Evolutionary conservation across 2,797 vertebrate species (phyloP), one percentile per base, ranked within the genome.

Genomic region (Melanotaenia nigrans): DNA sequence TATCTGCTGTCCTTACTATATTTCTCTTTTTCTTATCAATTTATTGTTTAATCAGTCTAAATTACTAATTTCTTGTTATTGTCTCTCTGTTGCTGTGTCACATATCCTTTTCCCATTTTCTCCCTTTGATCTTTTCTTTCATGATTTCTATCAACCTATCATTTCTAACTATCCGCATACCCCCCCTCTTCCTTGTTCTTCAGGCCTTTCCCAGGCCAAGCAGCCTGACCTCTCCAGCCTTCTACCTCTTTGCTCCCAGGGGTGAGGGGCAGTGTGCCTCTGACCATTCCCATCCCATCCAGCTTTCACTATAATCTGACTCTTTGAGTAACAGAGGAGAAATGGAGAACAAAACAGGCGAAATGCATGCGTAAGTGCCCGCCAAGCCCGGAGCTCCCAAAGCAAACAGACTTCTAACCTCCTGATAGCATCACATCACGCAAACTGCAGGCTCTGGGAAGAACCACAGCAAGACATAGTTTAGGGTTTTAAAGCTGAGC

Each of bases 131-230:
- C 36, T 57, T 62, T 61, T 77, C 42, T 67, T 13, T 45, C 63
- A 61, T 51, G 28, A 83, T 81, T 71, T 74, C 47, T 73, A 85
- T 84, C 75, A 73, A 67, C 85, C 70, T 47, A 65, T 82, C 67
- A 72, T 59, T 45, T 75, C 73, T 36, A 77, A 80, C 79, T 51
- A 77, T 79, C 65, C 49, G 38, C 20, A 72, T 32, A 53, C 22
- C 54, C 54, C 47, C 71, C 59, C 56, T 36, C 55, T 35, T 51
- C 70, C 76, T 80, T 78, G 83, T 85, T 83, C 88, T 82, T 73
- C 61, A 87, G 89, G 85, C 79, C 66, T 87, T 94, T 94, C 93
- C 91, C 94, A 94, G 90, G 92, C 89, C 88, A 91, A 86, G 67
- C 77, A 81, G 82, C 69, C 84, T 91, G 93, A 93, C 93, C 92